Conservation (phyloP, 2,113 vertebrate species). For the Sander lucioperca region DNA sequence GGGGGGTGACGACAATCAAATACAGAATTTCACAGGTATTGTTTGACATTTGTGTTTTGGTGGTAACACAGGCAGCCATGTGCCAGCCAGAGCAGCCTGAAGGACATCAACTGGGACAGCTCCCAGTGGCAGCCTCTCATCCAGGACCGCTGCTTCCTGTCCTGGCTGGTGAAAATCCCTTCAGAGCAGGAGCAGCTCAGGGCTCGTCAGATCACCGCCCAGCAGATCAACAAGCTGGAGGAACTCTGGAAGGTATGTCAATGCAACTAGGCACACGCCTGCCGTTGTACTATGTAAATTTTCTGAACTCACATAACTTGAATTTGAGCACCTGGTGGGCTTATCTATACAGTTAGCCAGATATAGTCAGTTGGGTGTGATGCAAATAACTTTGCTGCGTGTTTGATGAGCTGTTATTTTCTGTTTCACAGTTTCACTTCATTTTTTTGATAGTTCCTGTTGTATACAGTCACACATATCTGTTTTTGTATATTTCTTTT, state of each 20-base stretch:
- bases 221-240: constrained; percentile 96
- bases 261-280: constrained; percentile 58
- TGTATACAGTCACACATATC: not conserved
- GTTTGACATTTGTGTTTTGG: constrained; percentile 26
- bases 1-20: not conserved
- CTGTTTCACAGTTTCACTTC: not conserved
- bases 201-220: constrained; percentile 94
- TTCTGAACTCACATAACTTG: not conserved
- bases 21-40: not conserved
- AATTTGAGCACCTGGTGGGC: not conserved
- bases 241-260: constrained; percentile 93
- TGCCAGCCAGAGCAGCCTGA: constrained; percentile 96
- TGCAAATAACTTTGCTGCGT: constrained; percentile 15
- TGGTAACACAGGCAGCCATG: constrained; percentile 90
- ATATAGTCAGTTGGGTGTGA: constrained; percentile 14
- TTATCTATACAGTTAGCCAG: not conserved
- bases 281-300: constrained; percentile 22
- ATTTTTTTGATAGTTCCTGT: not conserved
- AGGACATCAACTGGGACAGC: constrained; percentile 98
- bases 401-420: not conserved
- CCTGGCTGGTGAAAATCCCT: constrained; percentile 96
- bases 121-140: constrained; percentile 98
- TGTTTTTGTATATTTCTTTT: not conserved
- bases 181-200: constrained; percentile 96
- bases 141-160: constrained; percentile 96